phyloP scores from a whole-genome alignment of 2,113 vertebrate species.

The Dolichallabes microphthalmus region DNA sequence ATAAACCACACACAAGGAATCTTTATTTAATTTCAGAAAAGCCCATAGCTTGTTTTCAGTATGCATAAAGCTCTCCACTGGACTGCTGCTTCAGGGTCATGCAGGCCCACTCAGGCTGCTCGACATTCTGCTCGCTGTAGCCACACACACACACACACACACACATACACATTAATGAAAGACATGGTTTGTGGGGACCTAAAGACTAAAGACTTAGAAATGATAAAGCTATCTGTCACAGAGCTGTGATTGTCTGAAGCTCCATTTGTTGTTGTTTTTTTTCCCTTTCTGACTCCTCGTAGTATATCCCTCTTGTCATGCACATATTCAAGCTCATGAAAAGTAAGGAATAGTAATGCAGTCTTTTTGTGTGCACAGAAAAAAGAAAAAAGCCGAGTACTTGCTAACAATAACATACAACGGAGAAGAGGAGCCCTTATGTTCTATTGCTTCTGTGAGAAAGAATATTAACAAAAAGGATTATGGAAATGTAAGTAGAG shows the following conservation, averaged over 20 bases:
- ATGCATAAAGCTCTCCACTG: background rate
- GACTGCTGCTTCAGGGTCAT: background rate
- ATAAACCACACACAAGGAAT: background rate
- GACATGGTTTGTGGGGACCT: background rate
- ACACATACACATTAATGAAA: background rate
- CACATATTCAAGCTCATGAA: background rate
- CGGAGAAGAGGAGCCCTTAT: conserved; percentile 30
- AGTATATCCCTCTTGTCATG: background rate
- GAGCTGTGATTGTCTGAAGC: background rate
- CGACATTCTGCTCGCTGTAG: background rate
- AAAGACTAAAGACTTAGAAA: background rate
- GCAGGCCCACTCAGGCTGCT: background rate
- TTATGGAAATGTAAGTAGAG: background rate
- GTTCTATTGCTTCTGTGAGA: conserved; percentile 8
- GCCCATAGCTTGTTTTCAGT: background rate
- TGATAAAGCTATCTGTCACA: background rate
- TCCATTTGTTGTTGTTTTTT: background rate
- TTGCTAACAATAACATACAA: conserved; percentile 37
- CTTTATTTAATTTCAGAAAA: background rate
- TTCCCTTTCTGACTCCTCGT: background rate
- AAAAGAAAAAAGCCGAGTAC: conserved; percentile 3
- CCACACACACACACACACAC: background rate
- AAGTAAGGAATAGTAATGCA: background rate
- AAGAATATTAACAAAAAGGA: conserved; percentile 9
- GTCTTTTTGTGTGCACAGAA: conserved; percentile 21